Evolutionary conservation across 2,888 invertebrate genomes (phyloP).

Genomic region (Helleia helle): DNA sequence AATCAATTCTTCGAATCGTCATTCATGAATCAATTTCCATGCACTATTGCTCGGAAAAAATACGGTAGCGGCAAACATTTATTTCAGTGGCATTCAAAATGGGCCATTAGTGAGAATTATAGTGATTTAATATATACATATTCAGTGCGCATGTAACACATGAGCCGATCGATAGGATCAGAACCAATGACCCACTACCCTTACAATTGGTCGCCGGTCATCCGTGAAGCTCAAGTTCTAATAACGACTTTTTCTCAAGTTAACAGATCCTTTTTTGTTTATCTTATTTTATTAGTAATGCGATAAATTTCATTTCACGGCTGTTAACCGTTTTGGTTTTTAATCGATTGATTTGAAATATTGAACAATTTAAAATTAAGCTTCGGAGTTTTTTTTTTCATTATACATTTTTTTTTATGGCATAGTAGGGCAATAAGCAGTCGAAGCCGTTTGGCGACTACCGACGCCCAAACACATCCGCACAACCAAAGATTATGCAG

Average conservation of each 20-base stretch:
- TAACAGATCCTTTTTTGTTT: not conserved
- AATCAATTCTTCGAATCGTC: too few species aligned
- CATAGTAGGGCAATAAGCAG: too few species aligned
- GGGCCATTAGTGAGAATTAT: slow-evolving; percentile 28
- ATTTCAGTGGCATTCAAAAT: not conserved
- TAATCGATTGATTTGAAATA: too few species aligned
- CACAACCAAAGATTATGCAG: too few species aligned
- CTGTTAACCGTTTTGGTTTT: not conserved
- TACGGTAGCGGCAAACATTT: not conserved
- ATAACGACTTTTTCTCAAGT: slow-evolving; percentile 2
- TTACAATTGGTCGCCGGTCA: slow-evolving; percentile 26
- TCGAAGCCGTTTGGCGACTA: too few species aligned
- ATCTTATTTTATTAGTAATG: slow-evolving; percentile 4
- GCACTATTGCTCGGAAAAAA: too few species aligned
- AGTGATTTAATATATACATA: slow-evolving; percentile 56
- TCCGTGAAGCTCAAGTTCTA: slow-evolving; percentile 21
- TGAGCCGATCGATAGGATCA: slow-evolving; percentile 47
- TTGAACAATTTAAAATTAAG: too few species aligned
- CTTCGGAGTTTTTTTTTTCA: too few species aligned
- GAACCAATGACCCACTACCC: slow-evolving; percentile 46
- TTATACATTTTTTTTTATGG: too few species aligned
- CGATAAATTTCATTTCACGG: slow-evolving; percentile 8
- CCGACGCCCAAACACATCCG: too few species aligned
- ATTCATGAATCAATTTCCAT: too few species aligned
- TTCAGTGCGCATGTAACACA: slow-evolving; percentile 43